Conservation (phyloP, 2,888 invertebrate species). For the Dioctria linearis region DNA sequence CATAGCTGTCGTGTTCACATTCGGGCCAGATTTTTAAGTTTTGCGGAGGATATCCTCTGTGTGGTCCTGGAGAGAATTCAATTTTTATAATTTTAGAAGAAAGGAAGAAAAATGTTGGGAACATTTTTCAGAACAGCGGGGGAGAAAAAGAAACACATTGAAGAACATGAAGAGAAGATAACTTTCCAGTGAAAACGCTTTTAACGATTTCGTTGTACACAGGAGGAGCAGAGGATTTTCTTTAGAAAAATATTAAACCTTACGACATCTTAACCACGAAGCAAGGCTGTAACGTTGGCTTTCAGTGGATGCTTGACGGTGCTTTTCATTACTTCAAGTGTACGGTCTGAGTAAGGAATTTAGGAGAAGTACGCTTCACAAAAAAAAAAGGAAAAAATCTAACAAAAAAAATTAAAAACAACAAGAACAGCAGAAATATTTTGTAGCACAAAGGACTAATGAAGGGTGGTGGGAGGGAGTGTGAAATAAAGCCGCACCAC, state of each 20-base stretch:
- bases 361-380: background rate
- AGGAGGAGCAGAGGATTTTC: background rate
- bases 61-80: too few species aligned
- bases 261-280: slow-evolving; percentile 13
- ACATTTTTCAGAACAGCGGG: too few species aligned
- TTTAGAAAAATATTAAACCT: background rate
- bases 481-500: background rate
- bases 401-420: background rate
- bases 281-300: slow-evolving; percentile 1
- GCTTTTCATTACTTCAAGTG: slow-evolving; percentile 10
- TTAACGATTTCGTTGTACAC: background rate
- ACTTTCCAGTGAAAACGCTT: slow-evolving; percentile 4
- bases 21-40: too few species aligned
- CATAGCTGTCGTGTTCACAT: too few species aligned
- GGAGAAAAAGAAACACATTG: too few species aligned
- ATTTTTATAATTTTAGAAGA: too few species aligned
- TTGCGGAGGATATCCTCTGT: too few species aligned
- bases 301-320: slow-evolving; percentile 2
- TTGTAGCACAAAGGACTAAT: background rate
- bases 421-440: background rate
- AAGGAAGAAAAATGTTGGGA: too few species aligned
- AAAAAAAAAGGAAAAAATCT: background rate
- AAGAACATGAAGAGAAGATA: background rate
- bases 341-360: slow-evolving; percentile 1
- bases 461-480: background rate